Base-by-base conservation (phyloP, 2,888 invertebrate species). In the Drosophila tripunctata region DNA sequence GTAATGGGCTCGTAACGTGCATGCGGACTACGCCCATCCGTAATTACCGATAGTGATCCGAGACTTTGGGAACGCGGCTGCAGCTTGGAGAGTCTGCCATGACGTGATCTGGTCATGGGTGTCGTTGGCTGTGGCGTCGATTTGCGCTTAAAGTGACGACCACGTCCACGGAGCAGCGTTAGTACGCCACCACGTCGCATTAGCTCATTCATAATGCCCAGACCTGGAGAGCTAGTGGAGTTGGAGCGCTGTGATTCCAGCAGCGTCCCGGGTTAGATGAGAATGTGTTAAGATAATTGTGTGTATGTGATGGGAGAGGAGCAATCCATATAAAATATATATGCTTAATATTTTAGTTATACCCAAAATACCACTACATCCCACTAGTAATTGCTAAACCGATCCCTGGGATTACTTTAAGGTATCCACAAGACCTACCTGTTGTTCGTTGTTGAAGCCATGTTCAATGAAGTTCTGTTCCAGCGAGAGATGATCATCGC, bases 401-500 rank as follows among this genome's bases (percentile, higher is more conserved):
- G 7, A 10, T 27, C 27, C n/a, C n/a, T n/a, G n/a, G n/a, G n/a
- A n/a, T n/a, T n/a, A n/a, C n/a, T n/a, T n/a, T n/a, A n/a, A n/a
- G n/a, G 0, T 4, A 2, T 5, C 8, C 17, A 27, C 36, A 7
- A 6, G 2, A 70, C 89, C 64, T 91, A 95, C 95, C 93, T 94
- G 94, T 78, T 93, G 93, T 67, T 95, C 95, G 57, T 93, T 93
- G 65, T 89, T 91, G 57, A 88, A 90, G 65, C 90, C 88, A 67
- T 91, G 91, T 67, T 94, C 95, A 68, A 94, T 94, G 86, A 92
- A 95, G 91, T 91, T 93, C 92, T 81, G 94, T 92, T 91, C 92
- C 38, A 91, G 80, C 27, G 88, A 88, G 48, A 91, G 74, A 72
- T 96, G 92, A 91, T 96, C 96, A 8, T 94, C 94, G 89, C 96